Evolutionary conservation across 2,797 vertebrate species (phyloP).

Genomic region (Hippocampus kuda): DNA sequence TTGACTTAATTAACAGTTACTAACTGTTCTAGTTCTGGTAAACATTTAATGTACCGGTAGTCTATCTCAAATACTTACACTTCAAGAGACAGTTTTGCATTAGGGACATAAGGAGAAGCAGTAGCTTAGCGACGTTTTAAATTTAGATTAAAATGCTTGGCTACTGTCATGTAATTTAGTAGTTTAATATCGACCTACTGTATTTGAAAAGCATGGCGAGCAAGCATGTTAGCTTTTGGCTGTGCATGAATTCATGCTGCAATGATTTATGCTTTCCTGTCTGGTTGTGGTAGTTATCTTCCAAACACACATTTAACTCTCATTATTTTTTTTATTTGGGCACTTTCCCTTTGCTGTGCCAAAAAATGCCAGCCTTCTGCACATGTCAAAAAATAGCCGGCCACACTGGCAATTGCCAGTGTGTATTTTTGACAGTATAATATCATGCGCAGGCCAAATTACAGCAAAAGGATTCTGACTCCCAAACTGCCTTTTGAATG

Average conservation of each 20-base stretch:
- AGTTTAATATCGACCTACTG: not conserved
- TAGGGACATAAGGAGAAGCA: not conserved
- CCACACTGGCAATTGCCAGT: constrained; percentile 2
- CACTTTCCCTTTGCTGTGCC: not conserved
- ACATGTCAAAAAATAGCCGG: constrained; percentile 16
- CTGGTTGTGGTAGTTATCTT: not conserved
- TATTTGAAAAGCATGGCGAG: too few species aligned
- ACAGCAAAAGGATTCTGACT: constrained; percentile 21
- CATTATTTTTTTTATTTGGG: constrained; percentile 7
- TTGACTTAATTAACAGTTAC: too few species aligned
- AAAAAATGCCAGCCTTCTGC: not conserved
- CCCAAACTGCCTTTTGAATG: constrained; percentile 35
- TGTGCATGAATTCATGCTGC: not conserved
- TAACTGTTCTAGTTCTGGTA: not conserved
- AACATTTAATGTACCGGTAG: not conserved
- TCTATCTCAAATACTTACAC: too few species aligned
- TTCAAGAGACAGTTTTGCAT: not conserved
- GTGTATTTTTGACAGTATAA: constrained; percentile 30
- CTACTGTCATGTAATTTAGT: not conserved
- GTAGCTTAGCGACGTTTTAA: not conserved
- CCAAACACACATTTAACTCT: not conserved
- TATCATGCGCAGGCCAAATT: constrained; percentile 24
- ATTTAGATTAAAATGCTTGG: not conserved
- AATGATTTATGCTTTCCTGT: not conserved
- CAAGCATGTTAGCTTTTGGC: not conserved